Base-by-base conservation (phyloP, 2,113 vertebrate species). In the Ciconia maguari region DNA sequence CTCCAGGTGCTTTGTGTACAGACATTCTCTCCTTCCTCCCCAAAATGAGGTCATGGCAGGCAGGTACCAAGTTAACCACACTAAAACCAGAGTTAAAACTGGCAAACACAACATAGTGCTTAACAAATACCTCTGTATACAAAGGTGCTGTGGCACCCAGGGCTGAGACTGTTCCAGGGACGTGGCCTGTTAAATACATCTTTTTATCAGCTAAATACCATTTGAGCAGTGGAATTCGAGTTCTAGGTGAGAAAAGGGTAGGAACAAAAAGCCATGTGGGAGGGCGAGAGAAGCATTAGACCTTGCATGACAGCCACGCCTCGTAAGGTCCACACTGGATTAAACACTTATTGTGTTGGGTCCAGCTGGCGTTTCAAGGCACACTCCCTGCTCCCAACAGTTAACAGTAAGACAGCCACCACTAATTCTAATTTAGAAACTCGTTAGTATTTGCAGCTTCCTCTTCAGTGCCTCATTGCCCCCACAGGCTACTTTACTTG, bases 51-150 rank as follows among this genome's bases (percentile, higher is more conserved):
- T 17, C 54, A 72, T 0, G 1, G 72, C 48, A 51, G 61, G 48
- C n/a, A 36, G 87, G 48, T 2, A 44, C 22, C 1, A 6, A 62
- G 27, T 55, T 27, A 54, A 44, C 41, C 69, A 12, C 14, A 2
- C 26, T 16, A 29, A 65, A 58, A 13, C 20, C 61, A 41, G 36
- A 8, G 0, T 9, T 16, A 7, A 18, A 16, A 18, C 46, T 22
- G 12, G 17, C 10, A 12, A 36, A 38, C 48, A 17, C 48, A 2
- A 3, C 1, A 2, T 2, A 18, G 32, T 9, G 57, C 7, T 52
- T 61, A 75, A 48, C 42, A 52, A 85, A 42, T 8, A 10, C 30
- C 49, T 58, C 34, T 2, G 18, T 2, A 20, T 2, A 10, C 54
- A 54, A 13, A 61, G 88, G 72, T 44, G 52, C 44, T 15, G 16